Base-by-base conservation (phyloP, 1,140 invertebrate genomes). In the Pogonomyrmex californicus region DNA sequence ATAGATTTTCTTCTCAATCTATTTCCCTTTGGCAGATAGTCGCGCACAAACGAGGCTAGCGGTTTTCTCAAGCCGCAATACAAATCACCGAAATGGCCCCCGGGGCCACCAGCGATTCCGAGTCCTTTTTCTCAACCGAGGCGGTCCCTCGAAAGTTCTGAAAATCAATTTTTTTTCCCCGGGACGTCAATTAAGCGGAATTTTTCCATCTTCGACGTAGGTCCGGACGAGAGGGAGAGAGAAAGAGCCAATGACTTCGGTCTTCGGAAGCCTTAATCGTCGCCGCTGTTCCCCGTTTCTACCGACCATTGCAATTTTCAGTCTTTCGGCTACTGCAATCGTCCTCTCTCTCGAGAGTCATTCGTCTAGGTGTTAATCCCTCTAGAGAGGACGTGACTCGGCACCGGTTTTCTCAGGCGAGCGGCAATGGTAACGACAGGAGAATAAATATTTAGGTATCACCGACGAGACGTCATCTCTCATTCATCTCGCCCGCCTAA, bases 201-300 rank as follows among this genome's bases (percentile, higher is more conserved):
- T 87, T 91, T 90, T 86, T 81, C 78, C 65, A 51, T 79, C 90
- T 90, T 88, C 88, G 90, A 90, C 86, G 88, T 88, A 90, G 90
- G 89, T 90, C 89, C 14, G 58, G 4, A 30, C 49, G 33, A 9
- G 5, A 56, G 36, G 23, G 36, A 30, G 17, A 66, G 41, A 30
- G 41, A 68, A n/a, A 44, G 38, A 65, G 23, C 49, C n/a, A 17
- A 71, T 30, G 62, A 73, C 54, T 79, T 82, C 5, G 36, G 44
- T 33, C 38, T 73, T 86, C 78, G 60, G 68, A 78, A 70, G 79
- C 81, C 68, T 85, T 90, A 91, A 90, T 91, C 81, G 79, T 83
- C 14, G 86, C 41, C 68, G 38, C 75, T 83, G 36, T 73, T 86
- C 68, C 70, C 76, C 58, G 36, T 47, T 33, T 70, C 70, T 56